Percentiles rank a stretch among this genome's conserved stretches.
Conservation (phyloP, 2,113 vertebrate genomes). For the Lepus americanus region DNA sequence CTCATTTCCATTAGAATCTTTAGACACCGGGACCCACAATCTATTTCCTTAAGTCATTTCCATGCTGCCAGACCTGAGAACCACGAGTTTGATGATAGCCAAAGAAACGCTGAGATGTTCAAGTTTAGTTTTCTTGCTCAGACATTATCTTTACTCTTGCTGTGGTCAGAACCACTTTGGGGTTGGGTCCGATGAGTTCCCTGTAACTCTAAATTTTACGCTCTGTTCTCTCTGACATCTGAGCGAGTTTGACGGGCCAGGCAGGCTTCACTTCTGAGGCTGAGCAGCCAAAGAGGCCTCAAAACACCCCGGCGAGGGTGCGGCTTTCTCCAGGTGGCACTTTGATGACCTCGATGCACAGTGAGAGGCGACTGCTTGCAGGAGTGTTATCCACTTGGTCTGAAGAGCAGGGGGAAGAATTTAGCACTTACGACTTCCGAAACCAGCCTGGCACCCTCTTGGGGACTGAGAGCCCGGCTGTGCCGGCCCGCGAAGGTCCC, state of each 20-base stretch:
- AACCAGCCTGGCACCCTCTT: background rate
- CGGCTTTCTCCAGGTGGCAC: slow-evolving; percentile 17
- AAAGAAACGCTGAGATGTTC: slow-evolving; percentile 13
- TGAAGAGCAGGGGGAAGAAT: background rate
- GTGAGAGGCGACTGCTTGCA: slow-evolving; percentile 20
- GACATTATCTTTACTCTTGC: background rate
- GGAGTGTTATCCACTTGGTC: background rate
- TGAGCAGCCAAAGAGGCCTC: slow-evolving; percentile 27
- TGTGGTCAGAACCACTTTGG: background rate
- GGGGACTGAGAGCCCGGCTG: background rate
- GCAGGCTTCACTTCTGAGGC: background rate
- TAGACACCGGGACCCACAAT: background rate
- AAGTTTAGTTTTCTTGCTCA: background rate
- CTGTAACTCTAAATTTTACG: slow-evolving; percentile 16
- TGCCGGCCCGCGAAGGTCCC: background rate
- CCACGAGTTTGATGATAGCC: background rate
- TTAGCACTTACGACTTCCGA: background rate
- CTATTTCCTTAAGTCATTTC: slow-evolving; percentile 24
- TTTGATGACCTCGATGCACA: background rate
- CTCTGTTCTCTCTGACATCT: background rate
- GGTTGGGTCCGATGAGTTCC: background rate
- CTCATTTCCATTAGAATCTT: background rate
- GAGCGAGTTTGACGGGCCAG: background rate
- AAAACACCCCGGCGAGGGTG: background rate
- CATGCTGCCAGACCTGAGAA: background rate